A percentile compares a stretch with the other conserved stretches of the same genome.
Evolutionary conservation across 2,797 vertebrate genomes (phyloP).

Genomic region (Euphonia xanthogaster): DNA sequence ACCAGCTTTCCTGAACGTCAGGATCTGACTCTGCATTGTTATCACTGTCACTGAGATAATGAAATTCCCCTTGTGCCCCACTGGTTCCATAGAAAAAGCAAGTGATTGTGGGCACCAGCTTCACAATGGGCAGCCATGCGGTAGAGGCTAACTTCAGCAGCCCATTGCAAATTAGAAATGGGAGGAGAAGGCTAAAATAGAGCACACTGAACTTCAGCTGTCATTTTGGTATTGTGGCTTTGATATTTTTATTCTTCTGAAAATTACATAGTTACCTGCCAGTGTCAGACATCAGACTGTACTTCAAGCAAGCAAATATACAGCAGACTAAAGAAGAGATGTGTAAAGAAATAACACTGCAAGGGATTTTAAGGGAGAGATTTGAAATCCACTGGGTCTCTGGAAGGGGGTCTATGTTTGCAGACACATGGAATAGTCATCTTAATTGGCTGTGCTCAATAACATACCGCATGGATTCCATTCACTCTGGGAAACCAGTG

Average conservation of each 20-base stretch:
- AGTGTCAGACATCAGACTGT: background rate
- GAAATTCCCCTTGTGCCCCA: constrained; percentile 33
- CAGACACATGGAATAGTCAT: background rate
- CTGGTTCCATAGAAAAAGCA: constrained; percentile 33
- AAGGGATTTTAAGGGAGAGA: background rate
- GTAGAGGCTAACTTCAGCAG: constrained; percentile 7
- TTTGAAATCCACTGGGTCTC: background rate
- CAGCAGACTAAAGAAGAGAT: background rate
- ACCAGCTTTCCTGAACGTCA: background rate
- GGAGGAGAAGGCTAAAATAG: constrained; percentile 52
- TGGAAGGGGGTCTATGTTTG: background rate
- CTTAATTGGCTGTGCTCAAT: background rate
- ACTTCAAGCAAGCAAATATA: background rate
- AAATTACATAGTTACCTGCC: constrained; percentile 48
- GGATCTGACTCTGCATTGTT: constrained; percentile 13
- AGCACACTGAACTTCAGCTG: background rate
- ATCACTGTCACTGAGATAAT: background rate
- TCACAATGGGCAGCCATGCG: background rate
- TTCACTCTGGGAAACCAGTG: background rate
- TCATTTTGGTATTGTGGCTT: constrained; percentile 62
- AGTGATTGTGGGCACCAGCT: background rate
- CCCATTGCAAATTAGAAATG: constrained; percentile 40
- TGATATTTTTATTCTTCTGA: constrained; percentile 48
- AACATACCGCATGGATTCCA: background rate
- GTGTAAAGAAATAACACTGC: background rate